Conservation (phyloP, 2,113 vertebrate species). For the Oryzias woworae region DNA sequence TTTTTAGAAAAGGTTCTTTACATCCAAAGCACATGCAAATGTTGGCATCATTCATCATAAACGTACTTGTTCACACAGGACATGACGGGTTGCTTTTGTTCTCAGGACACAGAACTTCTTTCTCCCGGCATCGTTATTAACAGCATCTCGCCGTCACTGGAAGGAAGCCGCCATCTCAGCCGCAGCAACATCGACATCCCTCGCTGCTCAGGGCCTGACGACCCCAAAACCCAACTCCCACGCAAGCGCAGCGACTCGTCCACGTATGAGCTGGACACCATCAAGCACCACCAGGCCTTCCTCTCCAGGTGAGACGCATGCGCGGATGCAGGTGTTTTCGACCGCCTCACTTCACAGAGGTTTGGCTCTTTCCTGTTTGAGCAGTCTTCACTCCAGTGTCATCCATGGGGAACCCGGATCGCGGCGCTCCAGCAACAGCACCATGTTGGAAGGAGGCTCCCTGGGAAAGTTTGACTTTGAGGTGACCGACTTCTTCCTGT, state of each 20-base stretch:
- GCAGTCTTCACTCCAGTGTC: conserved; percentile 91
- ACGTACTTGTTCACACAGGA: too few species aligned
- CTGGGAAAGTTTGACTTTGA: conserved; percentile 91
- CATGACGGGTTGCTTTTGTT: too few species aligned
- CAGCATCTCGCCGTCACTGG: conserved; percentile 81
- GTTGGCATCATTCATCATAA: too few species aligned
- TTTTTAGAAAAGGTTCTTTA: too few species aligned
- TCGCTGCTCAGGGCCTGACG: conserved; percentile 84
- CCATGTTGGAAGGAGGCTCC: conserved; percentile 85
- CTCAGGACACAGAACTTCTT: conserved; percentile 90
- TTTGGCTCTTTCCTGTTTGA: background rate
- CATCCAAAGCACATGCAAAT: too few species aligned
- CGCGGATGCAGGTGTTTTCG: background rate
- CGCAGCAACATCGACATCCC: conserved; percentile 98
- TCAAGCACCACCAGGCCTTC: conserved; percentile 97
- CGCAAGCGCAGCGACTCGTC: conserved; percentile 97
- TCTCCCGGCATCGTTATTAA: conserved; percentile 89
- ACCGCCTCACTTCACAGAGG: background rate
- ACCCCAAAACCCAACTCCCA: conserved; percentile 87
- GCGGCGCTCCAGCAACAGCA: conserved; percentile 89
- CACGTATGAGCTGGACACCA: conserved; percentile 94
- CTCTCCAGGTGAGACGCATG: conserved; percentile 87
- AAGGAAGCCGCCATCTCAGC: conserved; percentile 92
- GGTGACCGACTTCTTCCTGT: conserved; percentile 95
- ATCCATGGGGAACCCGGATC: conserved; percentile 85